phyloP scores from a whole-genome alignment of 2,113 vertebrate species.

The Equus przewalskii region DNA sequence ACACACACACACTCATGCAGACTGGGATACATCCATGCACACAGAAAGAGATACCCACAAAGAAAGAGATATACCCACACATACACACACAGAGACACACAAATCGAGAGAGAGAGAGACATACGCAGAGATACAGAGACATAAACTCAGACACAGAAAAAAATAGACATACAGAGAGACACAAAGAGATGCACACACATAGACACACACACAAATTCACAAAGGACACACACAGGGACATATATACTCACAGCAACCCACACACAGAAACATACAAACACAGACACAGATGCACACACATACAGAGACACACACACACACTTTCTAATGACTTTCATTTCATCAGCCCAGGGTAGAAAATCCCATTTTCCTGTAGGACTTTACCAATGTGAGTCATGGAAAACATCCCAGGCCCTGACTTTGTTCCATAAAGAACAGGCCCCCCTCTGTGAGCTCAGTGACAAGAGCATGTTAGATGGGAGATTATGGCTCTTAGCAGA shows the following conservation, averaged over 20 bases:
- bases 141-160: neutral
- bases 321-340: slow-evolving; percentile 23
- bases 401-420: neutral
- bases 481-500: neutral
- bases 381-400: neutral
- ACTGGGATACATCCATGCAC: neutral
- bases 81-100: neutral
- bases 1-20: neutral
- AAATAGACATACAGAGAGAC: neutral
- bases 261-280: neutral
- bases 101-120: neutral
- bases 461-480: neutral
- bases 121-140: neutral
- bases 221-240: neutral
- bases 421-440: neutral
- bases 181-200: neutral
- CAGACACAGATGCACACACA: neutral
- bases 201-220: neutral
- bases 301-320: neutral
- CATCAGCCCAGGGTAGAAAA: neutral
- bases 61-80: neutral
- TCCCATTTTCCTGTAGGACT: neutral
- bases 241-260: neutral
- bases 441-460: neutral
- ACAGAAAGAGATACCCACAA: neutral